Evolutionary conservation across 2,113 vertebrate species (phyloP).

Genomic region (Mustelus asterias): DNA sequence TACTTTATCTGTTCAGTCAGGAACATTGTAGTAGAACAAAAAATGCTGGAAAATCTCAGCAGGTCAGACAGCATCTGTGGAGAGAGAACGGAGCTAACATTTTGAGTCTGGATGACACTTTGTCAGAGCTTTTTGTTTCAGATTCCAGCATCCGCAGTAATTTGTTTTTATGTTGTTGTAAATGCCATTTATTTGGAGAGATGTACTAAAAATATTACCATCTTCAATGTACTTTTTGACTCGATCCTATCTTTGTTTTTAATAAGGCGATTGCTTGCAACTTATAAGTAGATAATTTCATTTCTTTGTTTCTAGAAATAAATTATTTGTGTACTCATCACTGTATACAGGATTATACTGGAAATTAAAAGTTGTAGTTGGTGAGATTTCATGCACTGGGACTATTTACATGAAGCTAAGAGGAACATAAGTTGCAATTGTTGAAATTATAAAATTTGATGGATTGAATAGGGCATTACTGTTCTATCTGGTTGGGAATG

Average conservation of each 20-base stretch:
- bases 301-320: neutral
- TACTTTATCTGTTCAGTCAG: neutral
- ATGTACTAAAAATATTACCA: neutral
- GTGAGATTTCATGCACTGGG: neutral
- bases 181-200: neutral
- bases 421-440: neutral
- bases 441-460: neutral
- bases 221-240: neutral
- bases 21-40: neutral
- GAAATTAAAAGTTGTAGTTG: neutral
- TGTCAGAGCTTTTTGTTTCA: no score
- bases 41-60: no score
- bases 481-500: neutral
- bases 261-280: neutral
- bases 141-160: no score
- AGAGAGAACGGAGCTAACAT: no score
- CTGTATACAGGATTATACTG: neutral
- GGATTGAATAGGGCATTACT: neutral
- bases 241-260: neutral
- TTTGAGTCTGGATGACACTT: no score
- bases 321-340: neutral
- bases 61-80: no score
- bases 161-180: no score
- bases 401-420: neutral
- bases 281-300: neutral